These are phyloP conservation scores for Anthopleura sola DNA, from an alignment of 64 coral and sea anemone species.

Conservation along the genomic window DNA sequence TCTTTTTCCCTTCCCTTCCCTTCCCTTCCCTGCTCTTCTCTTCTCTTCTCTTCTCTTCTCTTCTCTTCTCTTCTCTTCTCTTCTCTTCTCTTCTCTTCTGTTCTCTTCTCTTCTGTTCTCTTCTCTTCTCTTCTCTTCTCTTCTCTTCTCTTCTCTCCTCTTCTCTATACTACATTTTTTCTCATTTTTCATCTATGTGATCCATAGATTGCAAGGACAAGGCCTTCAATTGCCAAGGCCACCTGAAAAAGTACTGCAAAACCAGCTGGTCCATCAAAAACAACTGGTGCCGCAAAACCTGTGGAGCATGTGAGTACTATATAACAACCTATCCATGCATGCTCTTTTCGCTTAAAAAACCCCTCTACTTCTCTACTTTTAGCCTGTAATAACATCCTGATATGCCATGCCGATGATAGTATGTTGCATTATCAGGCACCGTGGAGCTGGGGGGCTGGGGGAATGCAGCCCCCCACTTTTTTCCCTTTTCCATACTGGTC, in stretches of 20 bases:
- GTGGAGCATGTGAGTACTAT: neutral
- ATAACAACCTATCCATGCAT: neutral
- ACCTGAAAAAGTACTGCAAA: neutral
- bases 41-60: too few relatives aligned
- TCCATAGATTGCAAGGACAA: constrained; percentile 6
- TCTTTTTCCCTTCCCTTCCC: too few relatives aligned
- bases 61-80: too few relatives aligned
- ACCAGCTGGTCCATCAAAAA: neutral
- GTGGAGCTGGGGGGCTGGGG: too few relatives aligned
- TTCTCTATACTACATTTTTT: neutral
- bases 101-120: neutral
- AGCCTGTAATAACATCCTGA: too few relatives aligned
- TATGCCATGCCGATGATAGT: too few relatives aligned
- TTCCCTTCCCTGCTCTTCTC: too few relatives aligned
- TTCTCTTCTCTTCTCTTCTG: neutral
- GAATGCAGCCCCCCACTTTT: too few relatives aligned
- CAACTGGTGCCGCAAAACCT: neutral
- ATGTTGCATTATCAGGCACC: too few relatives aligned
- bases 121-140: too few relatives aligned
- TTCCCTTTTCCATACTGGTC: too few relatives aligned
- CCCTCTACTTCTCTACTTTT: too few relatives aligned
- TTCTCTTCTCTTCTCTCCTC: neutral
- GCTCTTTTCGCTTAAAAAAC: neutral
- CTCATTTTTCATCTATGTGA: neutral
- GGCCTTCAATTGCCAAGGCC: neutral